phyloP scores from a whole-genome alignment of 2,888 invertebrate species.

The Dromius quadrimaculatus region DNA sequence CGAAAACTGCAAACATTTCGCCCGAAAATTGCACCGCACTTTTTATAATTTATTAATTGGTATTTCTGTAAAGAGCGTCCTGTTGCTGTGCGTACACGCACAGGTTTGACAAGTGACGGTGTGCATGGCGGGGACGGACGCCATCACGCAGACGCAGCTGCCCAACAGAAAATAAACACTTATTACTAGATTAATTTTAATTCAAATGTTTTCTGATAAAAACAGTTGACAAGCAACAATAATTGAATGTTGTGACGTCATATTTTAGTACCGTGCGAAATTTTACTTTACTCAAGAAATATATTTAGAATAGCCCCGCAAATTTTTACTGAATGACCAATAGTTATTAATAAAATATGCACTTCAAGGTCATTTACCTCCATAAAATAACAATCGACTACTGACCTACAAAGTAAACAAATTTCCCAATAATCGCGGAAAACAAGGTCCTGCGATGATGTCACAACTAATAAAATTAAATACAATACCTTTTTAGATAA shows the following conservation, averaged over 20 bases:
- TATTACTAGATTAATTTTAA: background rate
- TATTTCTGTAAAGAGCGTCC: no score
- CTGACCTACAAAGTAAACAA: conserved; percentile 31
- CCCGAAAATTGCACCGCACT: no score
- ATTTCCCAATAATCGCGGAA: conserved; percentile 35
- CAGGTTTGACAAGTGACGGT: conserved; percentile 38
- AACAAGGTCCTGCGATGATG: conserved; percentile 16
- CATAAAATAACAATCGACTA: conserved; percentile 1
- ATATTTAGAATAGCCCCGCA: no score
- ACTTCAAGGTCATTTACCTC: conserved; percentile 7
- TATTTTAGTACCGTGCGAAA: no score
- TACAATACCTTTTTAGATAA: conserved; percentile 34
- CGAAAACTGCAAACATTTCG: no score
- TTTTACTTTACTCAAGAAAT: no score
- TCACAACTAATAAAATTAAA: conserved; percentile 25
- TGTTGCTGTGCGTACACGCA: conserved; percentile 29
- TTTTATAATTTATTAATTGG: no score
- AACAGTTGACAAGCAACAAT: no score
- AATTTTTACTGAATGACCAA: no score
- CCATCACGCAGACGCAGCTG: conserved; percentile 21
- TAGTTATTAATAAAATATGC: conserved; percentile 2
- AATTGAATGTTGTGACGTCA: no score
- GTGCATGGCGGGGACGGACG: conserved; percentile 19
- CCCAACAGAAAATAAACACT: conserved; percentile 7
- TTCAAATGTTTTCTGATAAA: no score